Percentiles rank a stretch among this genome's conserved stretches.
phyloP scores from a whole-genome alignment of 2,113 vertebrate species.

The Callaeas wilsoni region DNA sequence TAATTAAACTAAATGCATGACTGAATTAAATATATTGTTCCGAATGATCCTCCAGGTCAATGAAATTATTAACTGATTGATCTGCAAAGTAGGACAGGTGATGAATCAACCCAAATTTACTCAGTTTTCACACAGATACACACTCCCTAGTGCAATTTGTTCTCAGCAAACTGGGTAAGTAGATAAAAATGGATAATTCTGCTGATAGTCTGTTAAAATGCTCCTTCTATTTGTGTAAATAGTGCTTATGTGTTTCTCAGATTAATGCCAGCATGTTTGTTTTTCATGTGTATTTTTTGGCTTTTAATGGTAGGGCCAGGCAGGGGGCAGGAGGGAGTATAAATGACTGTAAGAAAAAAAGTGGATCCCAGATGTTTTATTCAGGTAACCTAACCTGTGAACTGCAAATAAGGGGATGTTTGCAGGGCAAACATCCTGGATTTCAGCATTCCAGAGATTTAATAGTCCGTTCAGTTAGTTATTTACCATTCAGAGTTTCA shows the following conservation, averaged over 20 bases:
- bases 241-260: neutral
- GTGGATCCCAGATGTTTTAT: neutral
- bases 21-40: slow-evolving; percentile 69
- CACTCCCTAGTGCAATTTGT: neutral
- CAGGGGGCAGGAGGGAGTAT: fast-evolving
- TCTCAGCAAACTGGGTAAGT: slow-evolving; percentile 51
- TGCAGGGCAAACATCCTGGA: neutral
- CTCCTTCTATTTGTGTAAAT: neutral
- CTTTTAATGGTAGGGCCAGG: neutral
- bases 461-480: neutral
- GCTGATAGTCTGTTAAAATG: slow-evolving; percentile 2
- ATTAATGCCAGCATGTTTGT: neutral
- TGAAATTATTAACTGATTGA: slow-evolving; percentile 72
- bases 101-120: slow-evolving; percentile 72
- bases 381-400: neutral
- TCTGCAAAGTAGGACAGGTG: slow-evolving; percentile 62
- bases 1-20: slow-evolving; percentile 74
- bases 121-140: slow-evolving; percentile 11
- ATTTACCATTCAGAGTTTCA: neutral
- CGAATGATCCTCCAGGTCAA: slow-evolving; percentile 57
- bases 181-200: slow-evolving; percentile 58
- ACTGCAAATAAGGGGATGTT: neutral
- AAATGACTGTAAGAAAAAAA: neutral
- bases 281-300: neutral
- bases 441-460: neutral